These are phyloP conservation scores for Clavelina lepadiformis DNA, from an alignment of 23 tunicate species.

Conservation along the genomic window DNA sequence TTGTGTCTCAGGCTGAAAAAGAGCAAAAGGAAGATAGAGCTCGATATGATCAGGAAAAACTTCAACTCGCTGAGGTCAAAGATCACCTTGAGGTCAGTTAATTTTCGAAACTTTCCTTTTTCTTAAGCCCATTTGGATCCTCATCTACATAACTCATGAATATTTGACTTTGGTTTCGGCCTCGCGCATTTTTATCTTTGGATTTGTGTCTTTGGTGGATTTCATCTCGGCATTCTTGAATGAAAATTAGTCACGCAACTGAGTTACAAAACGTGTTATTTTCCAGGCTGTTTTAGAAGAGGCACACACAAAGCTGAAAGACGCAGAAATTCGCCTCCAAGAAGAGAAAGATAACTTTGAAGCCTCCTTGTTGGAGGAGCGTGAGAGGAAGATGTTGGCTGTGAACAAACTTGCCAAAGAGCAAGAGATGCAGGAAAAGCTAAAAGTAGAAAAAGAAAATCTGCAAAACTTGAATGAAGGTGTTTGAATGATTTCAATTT, in stretches of 20 bases:
- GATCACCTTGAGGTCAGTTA: constrained; percentile 58
- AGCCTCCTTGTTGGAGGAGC: constrained; percentile 55
- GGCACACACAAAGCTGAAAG: constrained; percentile 58
- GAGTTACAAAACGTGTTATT: no score
- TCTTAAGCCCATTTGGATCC: no score
- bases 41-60: constrained; percentile 45
- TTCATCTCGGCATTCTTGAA: no score
- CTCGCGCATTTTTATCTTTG: no score
- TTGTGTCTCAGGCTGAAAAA: constrained; percentile 21
- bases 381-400: constrained; percentile 47
- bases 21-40: constrained; percentile 25
- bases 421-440: constrained; percentile 7
- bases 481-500: neutral
- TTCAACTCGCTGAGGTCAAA: constrained; percentile 68
- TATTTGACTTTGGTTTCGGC: no score
- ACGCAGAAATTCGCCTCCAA: constrained; percentile 50
- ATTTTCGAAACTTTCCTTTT: neutral
- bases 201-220: no score
- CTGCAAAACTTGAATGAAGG: constrained; percentile 5
- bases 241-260: no score
- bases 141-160: no score
- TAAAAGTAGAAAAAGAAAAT: constrained; percentile 5
- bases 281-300: constrained; percentile 55
- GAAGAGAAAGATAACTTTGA: constrained; percentile 77
- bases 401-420: constrained; percentile 52